Base-by-base conservation (phyloP, 1,140 invertebrate species). In the Aphelinus certus region DNA sequence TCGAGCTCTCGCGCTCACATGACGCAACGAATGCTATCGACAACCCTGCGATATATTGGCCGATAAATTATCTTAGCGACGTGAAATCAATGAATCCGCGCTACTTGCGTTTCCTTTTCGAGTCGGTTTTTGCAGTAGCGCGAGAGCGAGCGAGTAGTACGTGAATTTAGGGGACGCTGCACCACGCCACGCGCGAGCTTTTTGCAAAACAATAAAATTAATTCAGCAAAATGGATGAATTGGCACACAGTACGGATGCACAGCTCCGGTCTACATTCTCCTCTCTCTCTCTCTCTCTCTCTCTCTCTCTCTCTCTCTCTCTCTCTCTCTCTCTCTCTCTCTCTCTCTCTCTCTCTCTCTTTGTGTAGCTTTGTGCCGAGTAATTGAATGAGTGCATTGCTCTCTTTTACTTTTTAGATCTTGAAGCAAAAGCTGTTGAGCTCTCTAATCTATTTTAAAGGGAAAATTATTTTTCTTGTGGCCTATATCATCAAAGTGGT, bases 11-110 rank as follows among this genome's bases (percentile, higher is more conserved):
- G 79, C 77, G 55, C 26, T 7, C 60, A 45, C 42, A 46, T 84
- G 83, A 85, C 80, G 81, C 82, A 81, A 82, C 82, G 81, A 82
- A 83, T 84, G 83, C 76, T 85, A 85, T 85, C 83, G 84, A 85
- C 83, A 84, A 82, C 78, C 73, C 26, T 10, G 65, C 79, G 80
- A 85, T 84, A 80, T 84, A 84, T 83, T 79, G 80, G 70, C 79
- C 80, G 72, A 80, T 85, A 85, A 85, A 85, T 84, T 81, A 84
- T 83, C 76, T 77, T 72, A 65, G 51, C 66, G 84, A 84, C 82
- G 71, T 80, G 80, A 85, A 84, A 84, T 85, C 84, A 83, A 84
- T 85, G 82, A 83, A 80, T 81, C 79, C 81, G 72, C 81, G 71
- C 72, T 67, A 75, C 73, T 75, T 75, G 67, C 73, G 61, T 79